Evolutionary conservation across 2,888 invertebrate species (phyloP), one percentile per base, ranked within the genome.

Genomic region (Hypomecis atomaria): DNA sequence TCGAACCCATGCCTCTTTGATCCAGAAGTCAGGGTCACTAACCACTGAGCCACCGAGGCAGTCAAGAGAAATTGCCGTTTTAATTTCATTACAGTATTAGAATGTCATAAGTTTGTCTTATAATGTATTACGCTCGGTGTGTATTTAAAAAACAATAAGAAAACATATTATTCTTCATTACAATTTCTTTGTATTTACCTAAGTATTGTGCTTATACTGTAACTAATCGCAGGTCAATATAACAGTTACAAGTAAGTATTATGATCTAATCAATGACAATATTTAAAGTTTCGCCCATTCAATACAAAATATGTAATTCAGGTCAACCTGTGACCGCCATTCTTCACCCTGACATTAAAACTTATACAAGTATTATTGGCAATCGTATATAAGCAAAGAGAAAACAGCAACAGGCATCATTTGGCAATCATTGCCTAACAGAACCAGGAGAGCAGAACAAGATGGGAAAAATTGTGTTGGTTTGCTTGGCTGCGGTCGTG

Each of bases 291-390:
- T 42, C 9, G 38, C 47, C 23, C 43, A 47, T 61, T 38, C 52
- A 38, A 63, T 62, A 61, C 52, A 79, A 76, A 87, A 23, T 3
- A 23, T 82, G 65, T 76, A 83, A 89, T 88, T 82, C 85, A 84
- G 89, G 89, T 87, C 89, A 88, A 71, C 81, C 80, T 81, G 78
- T 86, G 89, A 84, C 87, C 87, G 87, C 79, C 84, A 86, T 76
- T 78, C 74, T 79, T 83, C 77, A 84, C 92, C 92, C 90, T 92
- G 92, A 92, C 92, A 91, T 90, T 82, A 88, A 87, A 88, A 85
- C 50, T 75, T 72, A 23, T 23, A 80, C 74, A 71, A 79, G 73
- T 80, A 79, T 79, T 88, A 88, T 91, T 90, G 83, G 82, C 87
- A 90, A 91, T 87, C 90, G 86, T 92, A 92, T 92, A 92, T 87